Evolutionary conservation across 2,888 invertebrate species (phyloP).

Genomic region (Trissoscelio sp.): DNA sequence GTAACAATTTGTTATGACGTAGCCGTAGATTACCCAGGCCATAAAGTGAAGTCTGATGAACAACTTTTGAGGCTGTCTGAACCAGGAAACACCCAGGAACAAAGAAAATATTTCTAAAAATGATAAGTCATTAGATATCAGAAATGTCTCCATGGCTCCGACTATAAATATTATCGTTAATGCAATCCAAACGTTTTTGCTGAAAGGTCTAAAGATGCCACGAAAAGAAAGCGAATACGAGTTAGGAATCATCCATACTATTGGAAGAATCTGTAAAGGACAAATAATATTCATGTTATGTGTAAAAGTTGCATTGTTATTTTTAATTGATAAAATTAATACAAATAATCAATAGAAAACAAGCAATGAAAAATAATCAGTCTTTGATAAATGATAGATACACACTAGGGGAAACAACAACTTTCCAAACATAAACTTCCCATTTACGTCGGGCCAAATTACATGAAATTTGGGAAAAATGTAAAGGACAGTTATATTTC

Average conservation of each 20-base stretch:
- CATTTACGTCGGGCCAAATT: no score
- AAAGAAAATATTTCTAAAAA: slow-evolving; percentile 74
- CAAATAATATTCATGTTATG: not conserved
- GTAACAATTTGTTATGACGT: slow-evolving; percentile 76
- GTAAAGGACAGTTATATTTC: no score
- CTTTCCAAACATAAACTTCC: no score
- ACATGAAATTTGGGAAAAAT: no score
- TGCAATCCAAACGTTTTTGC: slow-evolving; percentile 73
- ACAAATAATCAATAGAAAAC: no score
- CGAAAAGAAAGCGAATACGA: slow-evolving; percentile 15
- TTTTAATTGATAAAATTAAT: no score
- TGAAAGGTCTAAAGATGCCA: slow-evolving; percentile 75
- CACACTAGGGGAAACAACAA: no score
- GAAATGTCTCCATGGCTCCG: slow-evolving; percentile 67
- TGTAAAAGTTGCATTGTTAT: no score
- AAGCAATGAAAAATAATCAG: no score
- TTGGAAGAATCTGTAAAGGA: slow-evolving; percentile 36
- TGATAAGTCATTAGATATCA: slow-evolving; percentile 70
- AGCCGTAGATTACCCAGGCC: slow-evolving; percentile 76
- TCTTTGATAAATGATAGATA: no score
- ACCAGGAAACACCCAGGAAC: slow-evolving; percentile 71
- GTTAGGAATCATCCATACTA: slow-evolving; percentile 52
- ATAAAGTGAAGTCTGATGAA: slow-evolving; percentile 76
- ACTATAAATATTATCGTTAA: slow-evolving; percentile 69
- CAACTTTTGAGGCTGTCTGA: slow-evolving; percentile 69